Percentiles rank a stretch among this genome's conserved stretches.
Evolutionary conservation across 2,797 vertebrate genomes (phyloP).

Genomic region (Labroides dimidiatus): DNA sequence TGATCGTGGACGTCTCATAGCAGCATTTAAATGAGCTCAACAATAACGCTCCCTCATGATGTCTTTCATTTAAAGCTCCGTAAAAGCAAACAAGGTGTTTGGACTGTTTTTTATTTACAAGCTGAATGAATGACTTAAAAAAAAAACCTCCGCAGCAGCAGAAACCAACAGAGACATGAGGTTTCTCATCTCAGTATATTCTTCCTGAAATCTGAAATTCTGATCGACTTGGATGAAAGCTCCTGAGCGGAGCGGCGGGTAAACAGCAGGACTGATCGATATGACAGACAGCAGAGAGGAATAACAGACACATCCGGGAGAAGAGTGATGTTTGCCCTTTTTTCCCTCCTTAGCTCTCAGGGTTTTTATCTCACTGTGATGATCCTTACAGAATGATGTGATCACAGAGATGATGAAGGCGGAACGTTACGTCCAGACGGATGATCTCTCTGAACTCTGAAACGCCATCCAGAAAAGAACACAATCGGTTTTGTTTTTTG

Average conservation of each 20-base stretch:
- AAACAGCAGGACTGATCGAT: conserved; percentile 48
- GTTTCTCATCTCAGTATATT: conserved; percentile 11
- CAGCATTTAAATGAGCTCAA: neutral
- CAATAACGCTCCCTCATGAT: neutral
- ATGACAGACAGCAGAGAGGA: conserved; percentile 31
- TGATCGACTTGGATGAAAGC: conserved; percentile 28
- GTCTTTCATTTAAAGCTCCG: neutral
- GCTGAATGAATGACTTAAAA: conserved; percentile 6
- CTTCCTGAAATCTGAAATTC: conserved; percentile 39
- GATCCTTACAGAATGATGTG: conserved; percentile 24
- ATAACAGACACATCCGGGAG: conserved; percentile 27
- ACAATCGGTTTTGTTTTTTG: too few species aligned
- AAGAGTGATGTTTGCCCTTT: conserved; percentile 30
- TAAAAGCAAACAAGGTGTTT: neutral
- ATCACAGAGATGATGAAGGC: conserved; percentile 54
- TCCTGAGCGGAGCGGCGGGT: conserved; percentile 11
- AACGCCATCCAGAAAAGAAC: too few species aligned
- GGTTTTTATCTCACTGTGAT: conserved; percentile 30
- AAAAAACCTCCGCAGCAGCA: conserved; percentile 4
- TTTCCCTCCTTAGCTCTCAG: too few species aligned
- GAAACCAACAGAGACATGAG: neutral
- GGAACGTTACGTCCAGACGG: conserved; percentile 52
- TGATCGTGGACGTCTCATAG: neutral
- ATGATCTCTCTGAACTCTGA: neutral
- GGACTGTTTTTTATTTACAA: neutral